Base-by-base conservation (phyloP, 2,113 vertebrate genomes). In the Labrus mixtus region DNA sequence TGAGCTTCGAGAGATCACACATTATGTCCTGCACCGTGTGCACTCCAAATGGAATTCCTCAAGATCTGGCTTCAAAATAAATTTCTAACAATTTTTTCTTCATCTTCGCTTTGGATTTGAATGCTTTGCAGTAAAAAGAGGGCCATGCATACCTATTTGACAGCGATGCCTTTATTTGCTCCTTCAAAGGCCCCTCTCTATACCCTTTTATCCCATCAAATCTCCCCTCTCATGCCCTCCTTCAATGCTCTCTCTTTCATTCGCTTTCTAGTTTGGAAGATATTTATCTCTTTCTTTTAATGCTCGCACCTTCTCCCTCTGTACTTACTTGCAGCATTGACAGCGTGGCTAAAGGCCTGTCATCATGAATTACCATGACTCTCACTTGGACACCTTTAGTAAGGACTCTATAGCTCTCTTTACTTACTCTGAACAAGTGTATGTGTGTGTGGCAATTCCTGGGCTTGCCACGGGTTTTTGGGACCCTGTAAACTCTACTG, bases 291-390 rank as follows among this genome's bases (percentile, higher is more conserved):
- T 58, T 46, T 61, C 73, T 65, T 86, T 84, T 69, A 79, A 66
- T n/a, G 22, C 53, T 43, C 71, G 65, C 10, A 81, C 61, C 65
- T 77, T 84, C 75, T 76, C 51, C 53, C 57, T 70, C 67, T 67
- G 72, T 78, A 79, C 60, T 78, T 50, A 78, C 57, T 83, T 63
- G 63, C 68, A 57, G 74, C 78, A 79, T 15, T 75, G 72, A 69
- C 72, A 89, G 75, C 78, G 33, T 90, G 67, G 82, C 89, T 84
- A 91, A 90, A 93, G 80, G 61, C 59, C 84, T 88, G 83, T 88
- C 90, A 80, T 83, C 82, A 72, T 79, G 67, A 86, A 87, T 91
- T 89, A 90, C 71, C 68, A 53, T 82, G 79, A 90, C 75, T 67
- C 68, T 78, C 41, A 72, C 68, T 78, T 78, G 78, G 83, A 79